Evolutionary conservation across 2,113 vertebrate species (phyloP).

Genomic region (Anthoscopus minutus): DNA sequence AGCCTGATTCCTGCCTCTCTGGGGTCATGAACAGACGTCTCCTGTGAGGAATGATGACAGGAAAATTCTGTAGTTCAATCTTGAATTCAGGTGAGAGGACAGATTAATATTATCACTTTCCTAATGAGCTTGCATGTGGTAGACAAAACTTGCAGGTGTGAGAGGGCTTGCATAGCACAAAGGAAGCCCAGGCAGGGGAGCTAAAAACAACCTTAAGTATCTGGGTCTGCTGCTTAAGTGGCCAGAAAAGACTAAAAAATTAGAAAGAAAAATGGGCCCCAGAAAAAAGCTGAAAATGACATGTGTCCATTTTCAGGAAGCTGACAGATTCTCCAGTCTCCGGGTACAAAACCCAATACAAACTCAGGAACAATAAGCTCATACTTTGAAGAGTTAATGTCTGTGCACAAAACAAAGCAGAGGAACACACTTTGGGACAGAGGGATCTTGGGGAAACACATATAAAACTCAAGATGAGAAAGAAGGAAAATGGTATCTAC

Average conservation of each 20-base stretch:
- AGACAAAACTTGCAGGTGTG: background rate
- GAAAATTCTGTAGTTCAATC: background rate
- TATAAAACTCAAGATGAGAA: background rate
- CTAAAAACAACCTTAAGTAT: background rate
- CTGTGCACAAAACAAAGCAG: background rate
- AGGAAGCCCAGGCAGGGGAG: background rate
- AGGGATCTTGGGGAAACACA: background rate
- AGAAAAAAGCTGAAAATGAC: background rate
- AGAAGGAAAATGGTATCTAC: background rate
- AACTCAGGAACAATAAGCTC: background rate
- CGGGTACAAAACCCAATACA: background rate
- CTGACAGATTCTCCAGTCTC: background rate
- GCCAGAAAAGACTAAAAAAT: background rate
- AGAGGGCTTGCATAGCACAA: background rate
- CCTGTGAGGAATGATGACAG: fast-evolving
- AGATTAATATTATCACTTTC: background rate
- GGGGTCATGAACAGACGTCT: background rate
- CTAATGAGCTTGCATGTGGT: background rate
- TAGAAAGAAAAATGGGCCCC: background rate
- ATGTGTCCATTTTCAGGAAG: background rate
- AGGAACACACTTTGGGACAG: background rate
- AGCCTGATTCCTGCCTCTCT: background rate
- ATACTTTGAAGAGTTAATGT: background rate
- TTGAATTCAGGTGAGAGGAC: background rate
- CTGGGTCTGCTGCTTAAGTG: background rate